Percentiles rank a stretch among this genome's conserved stretches.
These are phyloP conservation scores for Cataglyphis albicans DNA, from an alignment of 2,888 invertebrate genomes.

Conservation along the genomic window DNA sequence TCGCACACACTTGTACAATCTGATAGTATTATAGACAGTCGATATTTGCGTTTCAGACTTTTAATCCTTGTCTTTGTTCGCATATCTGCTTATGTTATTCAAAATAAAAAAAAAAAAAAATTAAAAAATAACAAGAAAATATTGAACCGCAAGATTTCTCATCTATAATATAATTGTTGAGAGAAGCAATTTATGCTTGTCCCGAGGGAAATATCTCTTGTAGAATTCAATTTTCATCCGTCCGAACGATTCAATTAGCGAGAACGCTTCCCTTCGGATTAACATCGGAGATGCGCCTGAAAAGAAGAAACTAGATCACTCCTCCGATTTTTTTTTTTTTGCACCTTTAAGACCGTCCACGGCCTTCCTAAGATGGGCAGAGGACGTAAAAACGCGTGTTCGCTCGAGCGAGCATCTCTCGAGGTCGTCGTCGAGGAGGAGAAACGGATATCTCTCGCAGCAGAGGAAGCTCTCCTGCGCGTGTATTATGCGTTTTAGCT, in stretches of 20 bases:
- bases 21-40: neutral
- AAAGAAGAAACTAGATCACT: slow-evolving; percentile 44
- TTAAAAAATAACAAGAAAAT: neutral
- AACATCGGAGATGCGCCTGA: neutral
- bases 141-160: neutral
- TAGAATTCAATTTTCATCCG: neutral
- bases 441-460: slow-evolving; percentile 55
- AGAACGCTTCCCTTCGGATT: neutral
- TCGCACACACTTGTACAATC: neutral
- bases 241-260: slow-evolving; percentile 17
- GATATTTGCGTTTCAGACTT: neutral
- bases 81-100: neutral
- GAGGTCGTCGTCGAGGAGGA: slow-evolving; percentile 44
- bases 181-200: neutral
- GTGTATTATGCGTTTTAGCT: slow-evolving; percentile 32
- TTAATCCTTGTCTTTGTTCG: neutral
- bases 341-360: slow-evolving; percentile 33
- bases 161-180: neutral
- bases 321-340: slow-evolving; percentile 5
- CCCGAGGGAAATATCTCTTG: neutral
- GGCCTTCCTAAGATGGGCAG: slow-evolving; percentile 75
- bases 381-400: slow-evolving; percentile 66
- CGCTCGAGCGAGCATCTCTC: slow-evolving; percentile 43
- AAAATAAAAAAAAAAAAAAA: neutral
- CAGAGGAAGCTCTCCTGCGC: slow-evolving; percentile 63